phyloP scores from a whole-genome alignment of 2,113 vertebrate species.

The Nipponia nippon region DNA sequence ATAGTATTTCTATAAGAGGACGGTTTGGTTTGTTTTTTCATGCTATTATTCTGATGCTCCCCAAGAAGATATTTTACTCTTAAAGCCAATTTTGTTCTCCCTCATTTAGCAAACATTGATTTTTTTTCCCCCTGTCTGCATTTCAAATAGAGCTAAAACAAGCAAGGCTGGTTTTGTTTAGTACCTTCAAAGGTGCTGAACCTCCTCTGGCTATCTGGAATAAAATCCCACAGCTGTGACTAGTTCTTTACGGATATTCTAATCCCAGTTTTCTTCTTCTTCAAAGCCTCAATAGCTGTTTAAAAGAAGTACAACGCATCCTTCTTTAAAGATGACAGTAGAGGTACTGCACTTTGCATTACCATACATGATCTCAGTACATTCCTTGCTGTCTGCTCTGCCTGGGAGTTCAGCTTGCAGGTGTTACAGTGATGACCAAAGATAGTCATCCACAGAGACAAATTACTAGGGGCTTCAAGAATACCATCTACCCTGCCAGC shows the following conservation, averaged over 20 bases:
- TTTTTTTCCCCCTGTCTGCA: background rate
- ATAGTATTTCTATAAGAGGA: background rate
- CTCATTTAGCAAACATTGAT: background rate
- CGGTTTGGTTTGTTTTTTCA: background rate
- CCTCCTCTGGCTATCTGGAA: slow-evolving; percentile 42
- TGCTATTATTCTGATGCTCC: background rate
- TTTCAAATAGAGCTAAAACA: slow-evolving; percentile 28
- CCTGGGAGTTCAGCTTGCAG: background rate
- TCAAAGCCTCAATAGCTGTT: background rate
- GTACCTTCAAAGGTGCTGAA: slow-evolving; percentile 22
- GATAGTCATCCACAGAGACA: background rate
- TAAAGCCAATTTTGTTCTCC: slow-evolving; percentile 15
- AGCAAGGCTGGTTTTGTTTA: background rate
- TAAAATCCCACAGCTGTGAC: slow-evolving; percentile 25
- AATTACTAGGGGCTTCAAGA: background rate
- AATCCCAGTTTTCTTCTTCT: background rate
- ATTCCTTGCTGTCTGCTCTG: background rate
- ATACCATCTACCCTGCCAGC: background rate
- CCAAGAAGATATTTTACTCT: background rate
- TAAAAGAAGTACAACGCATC: background rate
- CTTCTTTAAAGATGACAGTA: slow-evolving; percentile 10
- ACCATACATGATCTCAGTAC: background rate
- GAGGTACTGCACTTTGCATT: background rate
- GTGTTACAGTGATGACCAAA: background rate
- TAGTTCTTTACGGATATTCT: slow-evolving; percentile 20